Base-by-base conservation (phyloP, 2,797 vertebrate genomes). In the Huso huso region DNA sequence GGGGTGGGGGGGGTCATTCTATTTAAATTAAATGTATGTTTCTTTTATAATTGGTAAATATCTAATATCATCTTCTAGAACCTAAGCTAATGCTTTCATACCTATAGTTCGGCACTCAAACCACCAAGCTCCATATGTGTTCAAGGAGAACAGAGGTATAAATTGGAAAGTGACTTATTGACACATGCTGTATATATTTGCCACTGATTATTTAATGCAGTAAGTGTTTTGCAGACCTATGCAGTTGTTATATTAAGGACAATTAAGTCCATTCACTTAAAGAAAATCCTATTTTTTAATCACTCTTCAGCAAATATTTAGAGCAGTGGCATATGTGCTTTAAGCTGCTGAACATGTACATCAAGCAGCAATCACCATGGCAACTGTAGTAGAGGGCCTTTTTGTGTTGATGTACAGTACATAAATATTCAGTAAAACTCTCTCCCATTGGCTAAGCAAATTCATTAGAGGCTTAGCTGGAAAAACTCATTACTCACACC, bases 401-500 rank as follows among this genome's bases (percentile, higher is more conserved):
- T 49, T 63, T 49, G 64, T 69, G 67, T 62, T 73, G 70, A 65
- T 70, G 64, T 69, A 69, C 66, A 69, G 68, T 66, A 68, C 73
- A 74, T 0, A 69, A 73, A 74, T 0, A 2, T 76, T 69, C 70
- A 70, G 71, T 75, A 67, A 50, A 68, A 74, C 61, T 62, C 66
- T 70, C 68, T 55, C 71, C 74, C 48, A 71, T 67, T 79, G 64
- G 66, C 5, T 64, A 62, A 66, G 64, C 66, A 79, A 74, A 75
- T 78, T 76, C 76, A 77, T 78, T 73, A 73, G 60, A 73, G 70
- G 63, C 63, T 80, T 77, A 63, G 53, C 63, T 67, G 73, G 66
- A 65, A 62, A 63, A 77, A 48, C 51, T 72, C 72, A 67, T 79
- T 67, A 63, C 61, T 73, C 69, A 61, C 50, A 13, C 49, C 53